These are phyloP conservation scores for Ornithoptera alexandrae DNA, from an alignment of 2,888 invertebrate species.

Conservation along the genomic window DNA sequence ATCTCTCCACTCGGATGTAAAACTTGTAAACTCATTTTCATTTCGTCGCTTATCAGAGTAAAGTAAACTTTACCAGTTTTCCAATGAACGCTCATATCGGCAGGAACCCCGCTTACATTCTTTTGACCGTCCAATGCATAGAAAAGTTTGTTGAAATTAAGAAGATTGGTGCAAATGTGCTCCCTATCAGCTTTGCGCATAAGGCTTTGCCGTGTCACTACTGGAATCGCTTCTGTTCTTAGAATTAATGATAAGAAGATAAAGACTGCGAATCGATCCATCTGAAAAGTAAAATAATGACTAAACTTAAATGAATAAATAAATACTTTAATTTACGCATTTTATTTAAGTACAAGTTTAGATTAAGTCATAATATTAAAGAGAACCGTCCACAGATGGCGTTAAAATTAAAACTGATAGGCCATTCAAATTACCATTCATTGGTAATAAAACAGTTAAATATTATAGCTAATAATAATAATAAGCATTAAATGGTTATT, in stretches of 20 bases:
- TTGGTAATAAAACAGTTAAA: no score
- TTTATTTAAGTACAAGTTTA: no score
- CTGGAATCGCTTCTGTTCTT: slow-evolving; percentile 44
- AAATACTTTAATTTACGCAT: background rate
- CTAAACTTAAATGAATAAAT: background rate
- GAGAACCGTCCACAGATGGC: no score
- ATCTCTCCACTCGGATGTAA: slow-evolving; percentile 55
- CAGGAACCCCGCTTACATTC: slow-evolving; percentile 63
- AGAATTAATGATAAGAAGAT: slow-evolving; percentile 42
- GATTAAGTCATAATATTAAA: no score
- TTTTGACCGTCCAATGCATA: slow-evolving; percentile 51
- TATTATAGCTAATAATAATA: no score
- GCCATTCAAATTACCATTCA: no score
- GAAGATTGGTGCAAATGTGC: slow-evolving; percentile 49
- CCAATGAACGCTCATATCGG: slow-evolving; percentile 70
- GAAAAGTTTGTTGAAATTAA: slow-evolving; percentile 59
- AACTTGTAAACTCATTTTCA: slow-evolving; percentile 66
- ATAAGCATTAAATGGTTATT: no score
- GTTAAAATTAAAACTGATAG: no score
- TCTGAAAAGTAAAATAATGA: slow-evolving; percentile 51
- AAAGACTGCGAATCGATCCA: slow-evolving; percentile 43
- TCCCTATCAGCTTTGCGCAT: slow-evolving; percentile 43
- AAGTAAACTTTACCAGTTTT: slow-evolving; percentile 65
- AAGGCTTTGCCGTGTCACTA: slow-evolving; percentile 54
- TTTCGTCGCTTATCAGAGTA: slow-evolving; percentile 65